Conservation (phyloP, 92 coral and sea anemone genomes). For the Zoanthus solanderi region DNA sequence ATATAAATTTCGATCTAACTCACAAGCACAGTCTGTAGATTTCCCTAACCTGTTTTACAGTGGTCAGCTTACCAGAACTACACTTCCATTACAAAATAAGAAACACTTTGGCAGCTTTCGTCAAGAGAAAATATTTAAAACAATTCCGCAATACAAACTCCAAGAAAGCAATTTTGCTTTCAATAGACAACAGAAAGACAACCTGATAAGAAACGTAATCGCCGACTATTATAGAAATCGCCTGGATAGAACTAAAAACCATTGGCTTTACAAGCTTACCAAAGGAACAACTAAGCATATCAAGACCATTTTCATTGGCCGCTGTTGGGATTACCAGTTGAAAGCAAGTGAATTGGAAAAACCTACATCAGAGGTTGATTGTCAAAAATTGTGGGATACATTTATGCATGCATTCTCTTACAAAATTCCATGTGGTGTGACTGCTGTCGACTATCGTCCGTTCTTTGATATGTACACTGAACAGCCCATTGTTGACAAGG, state of each 20-base stretch:
- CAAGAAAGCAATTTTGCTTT: not conserved
- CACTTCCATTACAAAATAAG: not conserved
- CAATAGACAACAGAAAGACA: not conserved
- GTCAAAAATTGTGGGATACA: constrained; percentile 76
- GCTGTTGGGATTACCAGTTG: constrained; percentile 90
- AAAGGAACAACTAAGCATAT: constrained; percentile 86
- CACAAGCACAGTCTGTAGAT: not conserved
- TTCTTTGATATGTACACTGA: constrained; percentile 87
- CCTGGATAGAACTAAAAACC: constrained; percentile 56
- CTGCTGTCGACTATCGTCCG: constrained; percentile 70
- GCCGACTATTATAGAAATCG: constrained; percentile 75
- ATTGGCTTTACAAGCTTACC: constrained; percentile 83
- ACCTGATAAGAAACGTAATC: constrained; percentile 22
- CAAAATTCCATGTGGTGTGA: constrained; percentile 85
- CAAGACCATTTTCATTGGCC: constrained; percentile 85
- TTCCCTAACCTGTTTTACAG: not conserved
- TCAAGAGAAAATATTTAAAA: not conserved
- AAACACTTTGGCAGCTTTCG: not conserved
- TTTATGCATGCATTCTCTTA: constrained; percentile 79
- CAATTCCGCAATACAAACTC: not conserved
- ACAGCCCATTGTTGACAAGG: constrained; percentile 78
- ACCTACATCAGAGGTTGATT: constrained; percentile 62
- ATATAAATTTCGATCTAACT: not conserved
- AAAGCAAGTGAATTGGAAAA: constrained; percentile 50
- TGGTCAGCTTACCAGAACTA: not conserved